Evolutionary conservation across 2,888 invertebrate genomes (phyloP), one percentile per base, ranked within the genome.

Genomic region (Yponomeuta malinellus): DNA sequence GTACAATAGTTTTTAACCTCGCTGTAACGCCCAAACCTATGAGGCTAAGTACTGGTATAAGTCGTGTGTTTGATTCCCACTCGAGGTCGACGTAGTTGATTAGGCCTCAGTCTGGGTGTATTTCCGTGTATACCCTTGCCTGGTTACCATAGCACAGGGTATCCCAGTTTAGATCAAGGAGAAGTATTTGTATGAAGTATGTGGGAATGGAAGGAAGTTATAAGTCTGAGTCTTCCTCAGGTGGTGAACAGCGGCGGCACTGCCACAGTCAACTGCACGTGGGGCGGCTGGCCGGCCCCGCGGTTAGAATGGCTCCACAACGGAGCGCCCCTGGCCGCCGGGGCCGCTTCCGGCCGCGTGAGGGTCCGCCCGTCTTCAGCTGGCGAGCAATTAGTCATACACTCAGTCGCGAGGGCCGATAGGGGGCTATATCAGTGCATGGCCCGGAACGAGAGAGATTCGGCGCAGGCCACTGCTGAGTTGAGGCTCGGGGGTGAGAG

Each of bases 341-440:
- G 93, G 0, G 87, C 87, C 23, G 86, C 84, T 1, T 90, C 87
- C 0, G 92, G 90, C 52, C 76, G 92, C 33, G 78, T 90, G 12
- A 76, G 92, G 37, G 78, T 90, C 15, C 78, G 90, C 10, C 78
- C 90, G 43, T 81, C 78, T 68, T 81, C 74, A 73, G 80, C 80
- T 52, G 91, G 90, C 1, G 90, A 87, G 63, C 88, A 88, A 74
- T 83, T 92, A n/a, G 76, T 87, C 12, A 85, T 92, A 48, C 75
- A 85, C 0, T 79, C 86, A 5, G 96, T 97, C 48, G 95, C 95
- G 65, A 92, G 97, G 68, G 94, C 95, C 69, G 97, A 98, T 84
- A 95, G 94, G 76, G 98, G 98, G 59, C 96, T 97, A 89, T 98
- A 98, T 88, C 98, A 98, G 85, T 98, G 98, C 86, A 93, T 97